Percentiles rank a stretch among this genome's conserved stretches.
Evolutionary conservation across 2,113 vertebrate genomes (phyloP).

Genomic region (Gambusia holbrooki): DNA sequence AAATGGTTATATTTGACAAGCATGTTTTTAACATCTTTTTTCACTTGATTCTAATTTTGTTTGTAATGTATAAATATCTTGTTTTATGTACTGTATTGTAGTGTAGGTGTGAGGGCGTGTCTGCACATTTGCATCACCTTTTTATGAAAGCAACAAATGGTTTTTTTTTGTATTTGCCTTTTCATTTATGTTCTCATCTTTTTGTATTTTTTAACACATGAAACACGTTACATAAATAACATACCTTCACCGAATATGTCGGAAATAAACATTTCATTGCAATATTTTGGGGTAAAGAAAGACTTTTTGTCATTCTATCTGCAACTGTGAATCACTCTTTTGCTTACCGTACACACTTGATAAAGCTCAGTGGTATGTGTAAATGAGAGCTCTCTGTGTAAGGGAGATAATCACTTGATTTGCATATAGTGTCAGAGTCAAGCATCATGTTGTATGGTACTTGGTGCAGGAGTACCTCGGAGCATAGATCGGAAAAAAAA

Average conservation of each 20-base stretch:
- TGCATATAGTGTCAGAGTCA: conserved; percentile 28
- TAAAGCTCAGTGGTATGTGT: not conserved
- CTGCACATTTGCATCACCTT: too few species aligned
- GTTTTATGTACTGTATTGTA: too few species aligned
- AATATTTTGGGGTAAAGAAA: not conserved
- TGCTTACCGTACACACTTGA: not conserved
- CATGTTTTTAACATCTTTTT: too few species aligned
- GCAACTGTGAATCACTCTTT: not conserved
- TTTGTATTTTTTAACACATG: too few species aligned
- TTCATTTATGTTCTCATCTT: too few species aligned
- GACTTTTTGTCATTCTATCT: not conserved
- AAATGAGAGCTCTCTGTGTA: conserved; percentile 12
- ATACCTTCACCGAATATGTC: not conserved
- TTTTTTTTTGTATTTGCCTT: too few species aligned
- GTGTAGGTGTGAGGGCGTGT: too few species aligned
- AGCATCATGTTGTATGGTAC: conserved; percentile 6
- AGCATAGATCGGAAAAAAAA: conserved; percentile 13
- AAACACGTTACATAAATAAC: not conserved
- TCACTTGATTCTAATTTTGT: too few species aligned
- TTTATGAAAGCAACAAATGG: too few species aligned
- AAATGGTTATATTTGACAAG: too few species aligned
- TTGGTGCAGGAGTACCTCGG: conserved; percentile 46
- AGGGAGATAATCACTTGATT: conserved; percentile 39
- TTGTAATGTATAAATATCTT: too few species aligned
- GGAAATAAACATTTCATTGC: not conserved